phyloP scores from a whole-genome alignment of 2,113 vertebrate species.

The Dinomys branickii region DNA sequence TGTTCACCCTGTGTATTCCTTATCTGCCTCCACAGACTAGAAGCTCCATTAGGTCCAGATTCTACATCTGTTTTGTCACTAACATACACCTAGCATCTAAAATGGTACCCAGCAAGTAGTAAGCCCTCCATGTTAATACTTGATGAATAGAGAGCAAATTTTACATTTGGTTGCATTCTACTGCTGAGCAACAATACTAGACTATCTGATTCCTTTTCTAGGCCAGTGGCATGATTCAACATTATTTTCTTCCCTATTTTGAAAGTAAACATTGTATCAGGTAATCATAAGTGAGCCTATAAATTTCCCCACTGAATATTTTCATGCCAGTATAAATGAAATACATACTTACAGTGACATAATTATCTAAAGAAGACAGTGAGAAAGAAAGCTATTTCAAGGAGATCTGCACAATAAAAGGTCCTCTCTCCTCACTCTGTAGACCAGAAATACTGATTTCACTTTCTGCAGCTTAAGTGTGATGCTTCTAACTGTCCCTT shows the following conservation, averaged over 20 bases:
- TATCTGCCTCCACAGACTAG: background rate
- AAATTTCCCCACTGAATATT: constrained; percentile 10
- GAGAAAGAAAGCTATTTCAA: background rate
- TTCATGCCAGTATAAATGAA: constrained; percentile 20
- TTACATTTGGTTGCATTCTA: background rate
- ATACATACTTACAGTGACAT: background rate
- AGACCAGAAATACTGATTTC: background rate
- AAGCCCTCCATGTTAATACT: background rate
- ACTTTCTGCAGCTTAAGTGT: background rate
- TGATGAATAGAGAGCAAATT: background rate
- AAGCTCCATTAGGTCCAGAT: background rate
- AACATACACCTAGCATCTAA: background rate
- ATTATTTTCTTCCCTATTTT: background rate
- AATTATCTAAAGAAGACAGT: background rate
- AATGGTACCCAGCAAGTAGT: background rate
- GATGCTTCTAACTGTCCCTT: background rate
- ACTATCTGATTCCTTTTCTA: background rate
- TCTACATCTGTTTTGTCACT: background rate
- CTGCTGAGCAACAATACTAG: background rate
- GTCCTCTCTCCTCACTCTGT: background rate
- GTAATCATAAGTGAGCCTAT: background rate
- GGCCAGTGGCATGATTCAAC: background rate
- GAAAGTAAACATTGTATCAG: background rate
- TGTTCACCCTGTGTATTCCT: background rate
- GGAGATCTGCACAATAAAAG: background rate